Base-by-base conservation (phyloP, 2,888 invertebrate species). In the Meloe dianella region DNA sequence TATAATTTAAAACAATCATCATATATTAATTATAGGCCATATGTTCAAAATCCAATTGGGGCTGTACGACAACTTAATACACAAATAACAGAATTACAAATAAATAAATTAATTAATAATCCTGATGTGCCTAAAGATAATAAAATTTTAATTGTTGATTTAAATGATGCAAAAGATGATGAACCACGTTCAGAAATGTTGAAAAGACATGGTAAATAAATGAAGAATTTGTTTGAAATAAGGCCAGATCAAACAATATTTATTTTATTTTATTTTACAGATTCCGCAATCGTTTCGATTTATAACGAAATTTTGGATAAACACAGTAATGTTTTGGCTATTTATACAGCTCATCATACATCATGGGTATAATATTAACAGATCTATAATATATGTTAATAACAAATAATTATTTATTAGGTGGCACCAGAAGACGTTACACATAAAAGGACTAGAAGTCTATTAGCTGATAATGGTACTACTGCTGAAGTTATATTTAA, bases 41-140 rank as follows among this genome's bases (percentile, higher is more conserved):
- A 87, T 22, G 92, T 92, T 0, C 85, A 88, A 57, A 85, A 87
- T 67, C 87, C 92, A 0, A 67, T 89, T 12, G 82, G 83, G 1
- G 87, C 86, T 0, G 75, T 92, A 41, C 85, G 87, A 71, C 82
- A 85, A 30, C 75, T 89, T 7, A 83, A 85, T 8, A 78, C 75
- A 47, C 74, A 78, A 62, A 73, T 81, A 17, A 71, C 75, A 22
- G 80, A 80, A 74, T 67, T 81, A 57, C 76, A 81, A 8, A 72
- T 81, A 38, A 77, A 77, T 59, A 74, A 74, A 47, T 71, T 82
- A 57, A 68, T 74, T n/a, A 71, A 76, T 60, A 71, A 76, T 64
- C 71, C 76, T 30, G 75, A 84, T 61, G 82, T 85, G 22, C 83
- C 84, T 62, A 71, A 80, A 56, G 85, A 85, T 2, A 86, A 85